Evolutionary conservation across 1,140 invertebrate species (phyloP), one percentile per base, ranked within the genome.

Genomic region (Adelges cooleyi): DNA sequence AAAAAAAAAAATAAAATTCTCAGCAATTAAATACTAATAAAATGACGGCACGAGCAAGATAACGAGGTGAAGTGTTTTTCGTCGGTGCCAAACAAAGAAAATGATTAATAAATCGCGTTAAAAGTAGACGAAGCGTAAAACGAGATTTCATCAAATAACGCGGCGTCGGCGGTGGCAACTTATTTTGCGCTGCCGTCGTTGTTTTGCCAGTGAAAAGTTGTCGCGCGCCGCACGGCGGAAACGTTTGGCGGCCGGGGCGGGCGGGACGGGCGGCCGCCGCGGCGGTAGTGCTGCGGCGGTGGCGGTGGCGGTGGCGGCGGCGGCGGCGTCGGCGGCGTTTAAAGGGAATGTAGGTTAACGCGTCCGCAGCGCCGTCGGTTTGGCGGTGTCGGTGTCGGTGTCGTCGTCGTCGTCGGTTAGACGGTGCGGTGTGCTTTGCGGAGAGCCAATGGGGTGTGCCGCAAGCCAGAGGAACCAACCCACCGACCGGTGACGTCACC

Each of bases 401-500:
- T 65, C 51, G 65, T 50, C 23, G 68, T 49, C 33, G 49, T 38
- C 67, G 53, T 67, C 51, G 52, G 67, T 66, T 51, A 67, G 62
- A 69, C 59, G 68, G 68, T 68, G 65, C 62, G 67, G 56, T 66
- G 69, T 69, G 68, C 68, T 68, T 69, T 71, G 70, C 67, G 70
- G 70, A 66, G 69, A 67, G 69, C 70, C 70, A 71, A 71, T 71
- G 70, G 66, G 70, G 70, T 65, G 68, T 66, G 66, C 69, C 70
- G 66, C 68, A 69, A 59, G 54, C 54, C 54, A 18, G 54, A 25
- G 54, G 54, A 59, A 59, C 54, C 54, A 59, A 59, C 54, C 54
- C 54, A 59, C 54, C 54, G 54, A 10, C 18, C 18, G 54, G 36
- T 59, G 54, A 59, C 54, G 54, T 59, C 54, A 59, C 54, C 54